These are phyloP conservation scores for Cotesia glomerata DNA, from an alignment of 1,140 invertebrate genomes.

Conservation along the genomic window DNA sequence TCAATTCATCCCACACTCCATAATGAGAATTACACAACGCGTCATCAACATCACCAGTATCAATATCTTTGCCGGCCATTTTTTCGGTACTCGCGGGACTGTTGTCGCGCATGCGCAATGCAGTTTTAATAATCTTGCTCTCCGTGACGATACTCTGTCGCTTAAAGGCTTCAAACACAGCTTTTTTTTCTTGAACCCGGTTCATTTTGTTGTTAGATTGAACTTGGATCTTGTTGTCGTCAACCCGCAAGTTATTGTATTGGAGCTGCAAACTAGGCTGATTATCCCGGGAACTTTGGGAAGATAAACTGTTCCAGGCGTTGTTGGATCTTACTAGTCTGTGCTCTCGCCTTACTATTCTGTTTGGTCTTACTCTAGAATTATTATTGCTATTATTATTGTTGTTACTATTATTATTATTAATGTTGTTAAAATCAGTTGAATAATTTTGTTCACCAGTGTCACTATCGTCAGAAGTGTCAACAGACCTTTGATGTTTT, in stretches of 20 bases:
- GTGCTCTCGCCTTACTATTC: constrained; percentile 41
- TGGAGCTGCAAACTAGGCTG: constrained; percentile 43
- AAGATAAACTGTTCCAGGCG: constrained; percentile 48
- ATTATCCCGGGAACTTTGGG: constrained; percentile 35
- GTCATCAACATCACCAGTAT: neutral
- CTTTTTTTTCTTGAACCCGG: constrained; percentile 44
- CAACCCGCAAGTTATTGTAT: constrained; percentile 48
- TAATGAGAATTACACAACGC: constrained; percentile 56
- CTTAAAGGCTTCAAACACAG: constrained; percentile 52
- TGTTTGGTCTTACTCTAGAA: constrained; percentile 50
- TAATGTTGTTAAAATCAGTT: constrained; percentile 65
- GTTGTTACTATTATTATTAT: constrained; percentile 53
- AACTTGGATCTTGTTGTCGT: constrained; percentile 2
- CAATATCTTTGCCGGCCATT: constrained; percentile 41
- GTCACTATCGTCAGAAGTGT: constrained; percentile 61
- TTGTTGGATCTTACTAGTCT: constrained; percentile 48
- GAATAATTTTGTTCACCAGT: constrained; percentile 54
- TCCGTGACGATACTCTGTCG: constrained; percentile 53
- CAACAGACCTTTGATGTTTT: constrained; percentile 42
- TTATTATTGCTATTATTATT: constrained; percentile 54
- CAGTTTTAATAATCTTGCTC: constrained; percentile 51
- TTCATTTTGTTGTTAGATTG: constrained; percentile 10
- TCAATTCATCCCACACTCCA: constrained; percentile 56
- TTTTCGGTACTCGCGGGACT: constrained; percentile 29
- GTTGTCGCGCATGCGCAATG: constrained; percentile 51